These are phyloP conservation scores for Polypedilum vanderplanki DNA, from an alignment of 1,140 invertebrate species.

Conservation along the genomic window DNA sequence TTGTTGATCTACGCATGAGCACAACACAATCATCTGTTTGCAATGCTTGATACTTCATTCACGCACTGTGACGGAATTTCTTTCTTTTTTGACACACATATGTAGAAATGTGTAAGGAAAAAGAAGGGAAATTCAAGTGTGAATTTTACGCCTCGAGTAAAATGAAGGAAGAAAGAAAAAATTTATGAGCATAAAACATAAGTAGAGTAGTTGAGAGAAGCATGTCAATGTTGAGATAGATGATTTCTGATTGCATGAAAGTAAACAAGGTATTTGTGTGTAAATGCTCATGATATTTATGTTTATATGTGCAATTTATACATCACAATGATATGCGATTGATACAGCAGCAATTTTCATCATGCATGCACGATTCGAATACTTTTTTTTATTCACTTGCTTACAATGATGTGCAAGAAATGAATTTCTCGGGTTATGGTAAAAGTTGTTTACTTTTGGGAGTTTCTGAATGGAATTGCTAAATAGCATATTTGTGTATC, in stretches of 20 bases:
- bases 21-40: not conserved
- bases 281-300: not conserved
- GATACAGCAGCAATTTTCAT: not conserved
- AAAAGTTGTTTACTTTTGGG: not conserved
- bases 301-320: not conserved
- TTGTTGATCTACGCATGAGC: slow-evolving; percentile 10
- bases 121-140: not conserved
- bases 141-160: no score
- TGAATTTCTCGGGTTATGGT: not conserved
- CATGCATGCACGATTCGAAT: not conserved
- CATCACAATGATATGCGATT: not conserved
- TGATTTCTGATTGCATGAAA: not conserved
- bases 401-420: not conserved
- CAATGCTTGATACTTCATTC: not conserved
- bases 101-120: not conserved
- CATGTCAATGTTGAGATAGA: not conserved
- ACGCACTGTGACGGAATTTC: not conserved
- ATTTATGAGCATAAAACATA: slow-evolving; percentile 20
- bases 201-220: not conserved
- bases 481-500: not conserved
- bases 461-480: not conserved
- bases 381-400: not conserved
- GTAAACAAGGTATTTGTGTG: not conserved
- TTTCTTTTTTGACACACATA: slow-evolving; percentile 13
- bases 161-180: not conserved